Conservation (phyloP, 2,113 vertebrate genomes). For the Heterotilapia buettikoferi region DNA sequence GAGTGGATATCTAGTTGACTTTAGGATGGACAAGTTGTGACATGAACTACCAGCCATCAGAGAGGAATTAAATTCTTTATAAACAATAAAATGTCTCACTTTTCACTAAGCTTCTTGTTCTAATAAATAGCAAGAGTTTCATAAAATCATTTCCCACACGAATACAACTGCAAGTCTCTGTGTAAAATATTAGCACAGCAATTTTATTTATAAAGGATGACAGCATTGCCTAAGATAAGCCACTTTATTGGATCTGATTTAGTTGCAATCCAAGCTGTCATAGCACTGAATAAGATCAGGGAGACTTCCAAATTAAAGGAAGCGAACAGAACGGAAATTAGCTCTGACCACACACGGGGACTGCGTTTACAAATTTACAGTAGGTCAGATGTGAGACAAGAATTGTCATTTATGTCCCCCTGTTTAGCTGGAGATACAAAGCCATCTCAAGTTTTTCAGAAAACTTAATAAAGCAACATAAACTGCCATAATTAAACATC, state of each 20-base stretch:
- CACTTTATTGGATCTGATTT: background rate
- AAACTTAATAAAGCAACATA: background rate
- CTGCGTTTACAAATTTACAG: background rate
- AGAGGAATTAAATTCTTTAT: slow-evolving; percentile 46
- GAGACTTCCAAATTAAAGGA: slow-evolving; percentile 17
- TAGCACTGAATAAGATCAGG: background rate
- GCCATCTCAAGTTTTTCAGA: background rate
- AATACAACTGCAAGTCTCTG: background rate
- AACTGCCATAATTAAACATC: background rate
- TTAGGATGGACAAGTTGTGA: slow-evolving; percentile 12
- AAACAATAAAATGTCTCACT: slow-evolving; percentile 21
- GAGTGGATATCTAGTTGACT: background rate
- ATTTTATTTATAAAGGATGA: background rate
- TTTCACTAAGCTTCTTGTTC: background rate
- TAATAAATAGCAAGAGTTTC: background rate
- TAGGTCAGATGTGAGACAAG: background rate
- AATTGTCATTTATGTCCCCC: background rate
- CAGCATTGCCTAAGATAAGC: background rate
- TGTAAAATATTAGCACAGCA: background rate
- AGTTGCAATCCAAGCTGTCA: background rate
- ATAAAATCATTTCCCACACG: background rate
- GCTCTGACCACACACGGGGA: background rate
- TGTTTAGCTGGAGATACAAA: background rate
- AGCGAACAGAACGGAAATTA: background rate
- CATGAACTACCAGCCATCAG: slow-evolving; percentile 4